phyloP scores from a whole-genome alignment of 1,140 invertebrate species.

The Drosophila nigrodunni region DNA sequence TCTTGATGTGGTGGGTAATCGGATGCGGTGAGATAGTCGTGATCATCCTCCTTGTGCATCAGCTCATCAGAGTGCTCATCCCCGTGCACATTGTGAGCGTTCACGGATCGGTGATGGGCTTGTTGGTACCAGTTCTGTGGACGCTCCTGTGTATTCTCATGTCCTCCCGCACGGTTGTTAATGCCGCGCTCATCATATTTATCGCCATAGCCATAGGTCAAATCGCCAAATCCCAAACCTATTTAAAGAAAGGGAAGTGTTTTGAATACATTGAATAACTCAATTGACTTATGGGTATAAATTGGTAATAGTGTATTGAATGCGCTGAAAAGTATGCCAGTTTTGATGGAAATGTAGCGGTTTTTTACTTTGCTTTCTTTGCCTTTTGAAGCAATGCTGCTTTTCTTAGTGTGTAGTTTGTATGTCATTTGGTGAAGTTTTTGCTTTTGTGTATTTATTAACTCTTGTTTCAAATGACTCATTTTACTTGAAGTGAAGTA shows the following conservation, averaged over 20 bases:
- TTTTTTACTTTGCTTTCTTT: too few relatives aligned
- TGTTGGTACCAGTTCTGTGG: constrained; percentile 53
- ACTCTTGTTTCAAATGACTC: too few relatives aligned
- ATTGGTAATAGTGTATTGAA: too few relatives aligned
- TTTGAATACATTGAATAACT: background rate
- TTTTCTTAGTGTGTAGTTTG: too few relatives aligned
- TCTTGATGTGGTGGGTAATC: constrained; percentile 54
- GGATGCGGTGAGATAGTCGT: constrained; percentile 49
- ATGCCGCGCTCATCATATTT: constrained; percentile 29
- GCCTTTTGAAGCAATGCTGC: too few relatives aligned
- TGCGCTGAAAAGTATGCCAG: too few relatives aligned
- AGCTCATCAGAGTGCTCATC: constrained; percentile 50
- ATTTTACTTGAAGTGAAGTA: too few relatives aligned
- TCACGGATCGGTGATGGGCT: constrained; percentile 41
- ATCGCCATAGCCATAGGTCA: constrained; percentile 35
- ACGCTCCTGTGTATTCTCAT: constrained; percentile 34
- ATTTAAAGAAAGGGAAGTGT: background rate
- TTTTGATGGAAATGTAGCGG: too few relatives aligned
- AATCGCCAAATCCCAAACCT: constrained; percentile 54
- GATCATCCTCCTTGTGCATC: constrained; percentile 52
- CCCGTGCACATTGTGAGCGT: constrained; percentile 44
- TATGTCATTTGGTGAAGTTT: too few relatives aligned
- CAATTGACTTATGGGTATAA: too few relatives aligned
- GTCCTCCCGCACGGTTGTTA: constrained; percentile 22
- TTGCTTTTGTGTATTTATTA: too few relatives aligned